These are phyloP conservation scores for Xyrichtys novacula DNA, from an alignment of 2,797 vertebrate genomes.

Conservation along the genomic window DNA sequence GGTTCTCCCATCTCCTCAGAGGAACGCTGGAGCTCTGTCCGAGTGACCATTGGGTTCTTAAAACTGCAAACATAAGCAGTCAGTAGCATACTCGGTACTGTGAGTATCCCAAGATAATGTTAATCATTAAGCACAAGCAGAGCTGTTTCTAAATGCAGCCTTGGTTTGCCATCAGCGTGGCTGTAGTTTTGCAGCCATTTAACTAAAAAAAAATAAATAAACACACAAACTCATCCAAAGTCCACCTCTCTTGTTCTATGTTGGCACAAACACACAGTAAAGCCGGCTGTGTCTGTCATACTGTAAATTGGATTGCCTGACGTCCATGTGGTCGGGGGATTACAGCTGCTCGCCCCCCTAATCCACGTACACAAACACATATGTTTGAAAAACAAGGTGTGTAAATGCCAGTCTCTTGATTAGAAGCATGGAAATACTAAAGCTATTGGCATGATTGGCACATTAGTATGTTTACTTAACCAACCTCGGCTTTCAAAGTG, in stretches of 20 bases:
- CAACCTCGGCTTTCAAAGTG: conserved; percentile 49
- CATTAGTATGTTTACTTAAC: conserved; percentile 63
- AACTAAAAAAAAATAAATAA: not conserved
- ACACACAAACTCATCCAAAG: not conserved
- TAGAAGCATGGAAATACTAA: conserved; percentile 54
- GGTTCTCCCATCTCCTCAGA: too few species aligned
- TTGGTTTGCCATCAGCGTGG: not conserved
- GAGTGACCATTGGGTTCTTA: too few species aligned
- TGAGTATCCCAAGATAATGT: not conserved
- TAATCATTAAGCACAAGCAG: not conserved
- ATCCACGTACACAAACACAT: conserved; percentile 56
- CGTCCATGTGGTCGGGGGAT: conserved; percentile 74
- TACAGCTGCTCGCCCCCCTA: conserved; percentile 61
- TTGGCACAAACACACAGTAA: conserved; percentile 12
- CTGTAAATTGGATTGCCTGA: conserved; percentile 77
- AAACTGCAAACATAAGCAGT: too few species aligned
- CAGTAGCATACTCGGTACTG: not conserved
- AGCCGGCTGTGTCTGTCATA: conserved; percentile 46
- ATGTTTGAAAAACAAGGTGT: conserved; percentile 60
- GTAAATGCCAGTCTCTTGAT: conserved; percentile 56
- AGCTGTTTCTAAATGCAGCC: not conserved
- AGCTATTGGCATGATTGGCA: conserved; percentile 65
- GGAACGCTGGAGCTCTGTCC: too few species aligned
- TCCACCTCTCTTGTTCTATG: not conserved
- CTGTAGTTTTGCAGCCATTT: not conserved